Base-by-base conservation (phyloP, 2,797 vertebrate genomes). In the Scleropages formosus region DNA sequence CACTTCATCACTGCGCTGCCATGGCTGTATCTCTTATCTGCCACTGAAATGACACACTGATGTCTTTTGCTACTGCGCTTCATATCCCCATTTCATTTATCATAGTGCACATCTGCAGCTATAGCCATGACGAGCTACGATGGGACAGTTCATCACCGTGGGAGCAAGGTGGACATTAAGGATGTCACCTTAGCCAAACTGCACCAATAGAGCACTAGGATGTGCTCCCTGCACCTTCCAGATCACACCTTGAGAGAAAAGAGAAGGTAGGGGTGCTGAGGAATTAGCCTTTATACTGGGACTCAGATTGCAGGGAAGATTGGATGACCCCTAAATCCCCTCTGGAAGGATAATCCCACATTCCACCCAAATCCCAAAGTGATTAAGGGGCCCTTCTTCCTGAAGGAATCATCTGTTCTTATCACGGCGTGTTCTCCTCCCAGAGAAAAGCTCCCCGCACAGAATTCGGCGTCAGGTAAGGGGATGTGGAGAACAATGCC, bases 311-410 rank as follows among this genome's bases (percentile, higher is more conserved):
- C 1, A 18, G 31, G 49, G 20, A 13, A n/a, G 53, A 68, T 60
- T 63, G 67, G 51, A 46, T 53, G 16, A n/a, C 15, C 27, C 27
- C 51, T 66, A 20, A 39, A 53, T 44, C 47, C 47, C 24, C 49
- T 26, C 20, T 7, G 26, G 26, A 27, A 27, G 51, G n/a, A 24
- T 75, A 67, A 75, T 46, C 63, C 73, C 47, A 20, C 12, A 46
- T 67, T 64, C 31, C 31, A 66, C 66, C 31, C 65, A 15, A 44
- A 75, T 56, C 46, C 16, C 53, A 39, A 12, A 60, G 53, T 13
- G 66, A 75, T 75, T 49, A 69, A 20, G 56, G 46, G 58, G 65
- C 66, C 56, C 39, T 44, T 69, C 22, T 61, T 26, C 22, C 66
- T 56, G 53, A 75, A 53, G 15, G 64, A 51, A 59, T 27, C 39